A percentile compares a stretch with the other conserved stretches of the same genome.
These are phyloP conservation scores for Brachypterus glaber DNA, from an alignment of 2,888 invertebrate species.

Conservation along the genomic window DNA sequence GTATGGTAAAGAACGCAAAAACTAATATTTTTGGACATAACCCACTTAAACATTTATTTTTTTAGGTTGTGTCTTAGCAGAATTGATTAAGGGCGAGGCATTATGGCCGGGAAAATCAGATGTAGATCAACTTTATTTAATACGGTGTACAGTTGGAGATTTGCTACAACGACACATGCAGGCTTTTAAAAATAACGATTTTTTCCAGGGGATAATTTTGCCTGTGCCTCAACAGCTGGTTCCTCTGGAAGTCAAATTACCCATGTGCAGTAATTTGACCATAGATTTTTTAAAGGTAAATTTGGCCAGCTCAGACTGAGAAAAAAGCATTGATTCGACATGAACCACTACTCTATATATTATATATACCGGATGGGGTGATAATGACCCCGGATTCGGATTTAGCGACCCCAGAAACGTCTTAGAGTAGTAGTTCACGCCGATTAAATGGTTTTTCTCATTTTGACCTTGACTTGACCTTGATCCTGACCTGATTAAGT, in stretches of 20 bases:
- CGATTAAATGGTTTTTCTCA: too few species aligned
- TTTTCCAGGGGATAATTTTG: constrained; percentile 78
- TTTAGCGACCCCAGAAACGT: too few species aligned
- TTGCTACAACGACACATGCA: constrained; percentile 89
- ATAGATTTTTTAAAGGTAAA: constrained; percentile 77
- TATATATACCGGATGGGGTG: too few species aligned
- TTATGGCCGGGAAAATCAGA: constrained; percentile 99
- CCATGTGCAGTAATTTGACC: constrained; percentile 60
- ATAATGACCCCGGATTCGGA: too few species aligned
- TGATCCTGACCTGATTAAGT: too few species aligned
- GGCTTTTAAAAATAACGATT: constrained; percentile 92
- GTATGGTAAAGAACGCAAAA: too few species aligned
- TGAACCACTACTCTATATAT: too few species aligned
- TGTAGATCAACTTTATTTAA: constrained; percentile 94
- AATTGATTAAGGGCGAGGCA: constrained; percentile 81
- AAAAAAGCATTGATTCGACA: too few species aligned
- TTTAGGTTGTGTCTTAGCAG: constrained; percentile 77
- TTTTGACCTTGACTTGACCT: too few species aligned
- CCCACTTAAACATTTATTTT: too few species aligned
- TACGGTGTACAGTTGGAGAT: constrained; percentile 89
- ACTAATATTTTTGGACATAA: too few species aligned
- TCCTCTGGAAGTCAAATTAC: constrained; percentile 78
- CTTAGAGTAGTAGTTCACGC: too few species aligned
- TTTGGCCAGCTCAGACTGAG: constrained; percentile 7
- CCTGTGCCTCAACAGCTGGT: constrained; percentile 84